A percentile compares a stretch with the other conserved stretches of the same genome.
These are phyloP conservation scores for Pseudomyrmex concolor DNA, from an alignment of 1,140 invertebrate species.

Conservation along the genomic window DNA sequence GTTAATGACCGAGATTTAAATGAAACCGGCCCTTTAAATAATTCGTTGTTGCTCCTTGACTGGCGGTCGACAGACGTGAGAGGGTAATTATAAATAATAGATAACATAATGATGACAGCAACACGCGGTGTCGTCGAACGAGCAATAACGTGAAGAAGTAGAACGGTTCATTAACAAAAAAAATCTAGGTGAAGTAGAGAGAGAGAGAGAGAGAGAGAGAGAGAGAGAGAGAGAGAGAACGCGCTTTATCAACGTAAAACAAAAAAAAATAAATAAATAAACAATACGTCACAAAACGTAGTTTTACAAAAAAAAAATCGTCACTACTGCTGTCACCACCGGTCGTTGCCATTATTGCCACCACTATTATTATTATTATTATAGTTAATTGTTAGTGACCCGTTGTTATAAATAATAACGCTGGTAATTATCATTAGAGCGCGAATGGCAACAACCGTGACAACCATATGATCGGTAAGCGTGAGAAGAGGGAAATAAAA, in stretches of 20 bases:
- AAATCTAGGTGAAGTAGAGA: slow-evolving; percentile 12
- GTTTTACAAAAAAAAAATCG: slow-evolving; percentile 22
- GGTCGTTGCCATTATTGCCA: slow-evolving; percentile 32
- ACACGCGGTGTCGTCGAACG: neutral
- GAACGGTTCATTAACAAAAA: slow-evolving; percentile 29
- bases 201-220: slow-evolving; percentile 20
- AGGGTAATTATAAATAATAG: slow-evolving; percentile 40
- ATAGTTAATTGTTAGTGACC: slow-evolving; percentile 48
- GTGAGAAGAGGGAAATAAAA: neutral
- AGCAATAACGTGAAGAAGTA: slow-evolving; percentile 24
- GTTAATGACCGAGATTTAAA: slow-evolving; percentile 20
- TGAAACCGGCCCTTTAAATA: slow-evolving; percentile 32
- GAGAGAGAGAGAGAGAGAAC: slow-evolving; percentile 53
- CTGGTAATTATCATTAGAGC: slow-evolving; percentile 43
- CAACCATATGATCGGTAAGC: neutral
- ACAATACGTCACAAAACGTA: slow-evolving; percentile 33
- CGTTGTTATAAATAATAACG: slow-evolving; percentile 46
- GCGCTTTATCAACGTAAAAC: slow-evolving; percentile 57
- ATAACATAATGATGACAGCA: slow-evolving; percentile 37
- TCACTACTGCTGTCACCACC: slow-evolving; percentile 47
- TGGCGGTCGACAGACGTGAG: neutral
- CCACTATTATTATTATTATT: slow-evolving; percentile 37
- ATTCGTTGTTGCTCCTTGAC: slow-evolving; percentile 31
- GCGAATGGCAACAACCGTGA: slow-evolving; percentile 42
- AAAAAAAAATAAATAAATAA: no score